These are phyloP conservation scores for Coelopa frigida DNA, from an alignment of 1,140 invertebrate species.

Conservation along the genomic window DNA sequence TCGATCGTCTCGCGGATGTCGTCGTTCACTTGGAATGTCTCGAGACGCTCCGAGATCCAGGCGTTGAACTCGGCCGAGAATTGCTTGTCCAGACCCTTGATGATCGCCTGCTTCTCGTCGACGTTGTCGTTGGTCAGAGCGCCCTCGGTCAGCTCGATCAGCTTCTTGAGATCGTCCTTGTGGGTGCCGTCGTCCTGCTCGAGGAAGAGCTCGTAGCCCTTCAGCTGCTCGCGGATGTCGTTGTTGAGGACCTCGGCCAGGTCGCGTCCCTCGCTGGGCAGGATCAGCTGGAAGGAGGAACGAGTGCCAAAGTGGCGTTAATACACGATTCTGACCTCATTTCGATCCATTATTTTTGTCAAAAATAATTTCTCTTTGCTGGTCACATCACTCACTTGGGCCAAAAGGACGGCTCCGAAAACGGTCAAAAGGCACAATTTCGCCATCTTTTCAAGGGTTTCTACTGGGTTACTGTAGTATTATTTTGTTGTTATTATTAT, in stretches of 20 bases:
- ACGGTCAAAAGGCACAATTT: slow-evolving; percentile 21
- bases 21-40: slow-evolving; percentile 17
- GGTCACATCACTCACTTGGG: slow-evolving; percentile 15
- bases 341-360: background rate
- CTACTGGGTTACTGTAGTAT: no score
- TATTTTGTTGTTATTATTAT: no score
- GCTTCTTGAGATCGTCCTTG: slow-evolving; percentile 20
- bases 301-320: background rate
- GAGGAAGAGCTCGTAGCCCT: slow-evolving; percentile 18
- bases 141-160: slow-evolving; percentile 19
- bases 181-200: slow-evolving; percentile 19
- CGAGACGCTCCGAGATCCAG: slow-evolving; percentile 16
- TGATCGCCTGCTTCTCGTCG: slow-evolving; percentile 17
- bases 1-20: slow-evolving; percentile 18
- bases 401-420: slow-evolving; percentile 17
- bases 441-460: slow-evolving; percentile 15
- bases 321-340: background rate
- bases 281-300: slow-evolving; percentile 15
- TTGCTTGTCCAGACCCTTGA: slow-evolving; percentile 12
- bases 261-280: slow-evolving; percentile 14
- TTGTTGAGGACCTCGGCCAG: slow-evolving; percentile 20
- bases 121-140: slow-evolving; percentile 20
- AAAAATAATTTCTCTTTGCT: background rate
- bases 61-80: slow-evolving; percentile 19
- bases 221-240: slow-evolving; percentile 22